Conservation (phyloP, 2,888 invertebrate genomes). For the Acrobasis consociella region DNA sequence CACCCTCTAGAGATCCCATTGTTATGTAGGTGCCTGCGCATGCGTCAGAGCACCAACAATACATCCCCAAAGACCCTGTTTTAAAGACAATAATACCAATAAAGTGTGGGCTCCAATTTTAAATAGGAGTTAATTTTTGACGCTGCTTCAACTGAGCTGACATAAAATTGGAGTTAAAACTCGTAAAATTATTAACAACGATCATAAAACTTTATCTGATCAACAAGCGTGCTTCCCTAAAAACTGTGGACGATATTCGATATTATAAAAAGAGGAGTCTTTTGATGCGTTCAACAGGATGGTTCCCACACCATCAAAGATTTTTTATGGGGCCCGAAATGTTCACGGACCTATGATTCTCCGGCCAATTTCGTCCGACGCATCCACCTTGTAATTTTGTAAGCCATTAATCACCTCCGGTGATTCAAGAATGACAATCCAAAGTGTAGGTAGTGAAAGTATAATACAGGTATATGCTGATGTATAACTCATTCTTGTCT, state of each 20-base stretch:
- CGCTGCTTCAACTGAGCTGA: conserved; percentile 33
- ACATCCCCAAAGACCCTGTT: conserved; percentile 39
- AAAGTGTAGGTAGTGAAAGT: conserved; percentile 52
- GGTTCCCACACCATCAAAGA: conserved; percentile 66
- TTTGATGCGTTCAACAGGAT: conserved; percentile 51
- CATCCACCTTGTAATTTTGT: conserved; percentile 73
- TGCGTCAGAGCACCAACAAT: conserved; percentile 50
- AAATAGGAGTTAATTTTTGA: conserved; percentile 23
- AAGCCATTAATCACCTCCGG: conserved; percentile 65
- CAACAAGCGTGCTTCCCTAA: conserved; percentile 49
- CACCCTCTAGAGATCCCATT: conserved; percentile 50
- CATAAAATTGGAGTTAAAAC: conserved; percentile 26
- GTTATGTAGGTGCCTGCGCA: conserved; percentile 45
- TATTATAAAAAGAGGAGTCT: conserved; percentile 47
- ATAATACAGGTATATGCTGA: conserved; percentile 25
- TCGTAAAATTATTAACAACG: conserved; percentile 51
- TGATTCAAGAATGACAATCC: conserved; percentile 67
- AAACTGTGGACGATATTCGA: conserved; percentile 21
- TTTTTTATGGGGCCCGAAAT: conserved; percentile 57
- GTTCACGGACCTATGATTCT: conserved; percentile 51
- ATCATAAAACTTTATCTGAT: conserved; percentile 54
- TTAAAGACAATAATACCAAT: conserved; percentile 32
- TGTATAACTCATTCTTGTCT: conserved; percentile 2
- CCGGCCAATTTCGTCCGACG: conserved; percentile 63
- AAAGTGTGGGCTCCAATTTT: conserved; percentile 34